A percentile compares a stretch with the other conserved stretches of the same genome.
Conservation (phyloP, 1,140 invertebrate species). For the Diabrotica undecimpunctata region DNA sequence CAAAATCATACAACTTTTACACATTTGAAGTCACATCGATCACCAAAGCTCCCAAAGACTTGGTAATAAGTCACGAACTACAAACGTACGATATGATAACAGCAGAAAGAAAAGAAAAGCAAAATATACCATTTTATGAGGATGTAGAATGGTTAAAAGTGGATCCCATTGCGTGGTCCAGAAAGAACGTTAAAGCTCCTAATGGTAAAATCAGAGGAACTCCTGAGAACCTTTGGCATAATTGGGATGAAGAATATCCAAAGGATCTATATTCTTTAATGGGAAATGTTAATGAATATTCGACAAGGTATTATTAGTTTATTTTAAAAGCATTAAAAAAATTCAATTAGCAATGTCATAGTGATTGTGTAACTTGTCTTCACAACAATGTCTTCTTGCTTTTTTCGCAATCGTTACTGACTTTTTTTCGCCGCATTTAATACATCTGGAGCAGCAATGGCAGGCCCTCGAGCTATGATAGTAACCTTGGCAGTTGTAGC, state of each 20-base stretch:
- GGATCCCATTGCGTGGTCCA: slow-evolving; percentile 43
- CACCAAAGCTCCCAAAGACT: slow-evolving; percentile 49
- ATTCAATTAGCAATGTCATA: no score
- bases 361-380: no score
- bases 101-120: slow-evolving; percentile 21
- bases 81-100: slow-evolving; percentile 24
- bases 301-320: slow-evolving; percentile 29
- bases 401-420: no score
- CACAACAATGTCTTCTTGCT: no score
- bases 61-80: slow-evolving; percentile 48
- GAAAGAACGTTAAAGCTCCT: slow-evolving; percentile 29
- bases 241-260: slow-evolving; percentile 61
- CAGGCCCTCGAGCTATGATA: no score
- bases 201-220: slow-evolving; percentile 25
- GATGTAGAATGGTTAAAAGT: slow-evolving; percentile 40
- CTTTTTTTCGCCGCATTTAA: no score
- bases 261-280: slow-evolving; percentile 58
- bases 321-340: background rate
- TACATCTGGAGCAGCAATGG: no score
- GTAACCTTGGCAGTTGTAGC: no score
- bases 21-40: slow-evolving; percentile 54
- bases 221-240: slow-evolving; percentile 48
- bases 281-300: slow-evolving; percentile 55
- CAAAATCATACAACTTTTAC: slow-evolving; percentile 46
- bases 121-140: slow-evolving; percentile 41